Conservation (phyloP, 2,113 vertebrate species). For the Oxyura jamaicensis region DNA sequence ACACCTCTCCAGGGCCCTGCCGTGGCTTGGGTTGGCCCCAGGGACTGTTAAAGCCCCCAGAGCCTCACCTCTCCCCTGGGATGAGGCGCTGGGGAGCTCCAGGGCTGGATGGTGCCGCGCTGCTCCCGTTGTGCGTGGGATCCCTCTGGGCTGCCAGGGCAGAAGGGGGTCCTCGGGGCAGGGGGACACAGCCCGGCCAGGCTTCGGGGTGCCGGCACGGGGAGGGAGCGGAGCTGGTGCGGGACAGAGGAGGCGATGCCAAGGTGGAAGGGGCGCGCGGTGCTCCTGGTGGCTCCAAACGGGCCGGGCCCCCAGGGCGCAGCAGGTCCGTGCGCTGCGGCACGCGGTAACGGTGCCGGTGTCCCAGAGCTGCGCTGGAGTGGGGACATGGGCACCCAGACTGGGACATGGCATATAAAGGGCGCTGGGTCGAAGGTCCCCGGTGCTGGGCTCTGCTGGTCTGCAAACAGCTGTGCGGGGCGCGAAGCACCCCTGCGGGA, state of each 20-base stretch:
- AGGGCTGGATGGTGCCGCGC: fast-evolving
- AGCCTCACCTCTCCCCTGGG: not conserved
- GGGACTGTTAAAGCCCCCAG: too few species aligned
- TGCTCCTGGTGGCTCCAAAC: not conserved
- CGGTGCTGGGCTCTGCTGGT: not conserved
- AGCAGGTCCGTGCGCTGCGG: fast-evolving
- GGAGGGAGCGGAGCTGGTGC: fast-evolving
- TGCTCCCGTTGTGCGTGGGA: fast-evolving
- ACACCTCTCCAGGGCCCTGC: too few species aligned
- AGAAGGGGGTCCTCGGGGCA: not conserved
- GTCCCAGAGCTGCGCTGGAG: not conserved
- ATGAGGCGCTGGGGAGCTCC: not conserved
- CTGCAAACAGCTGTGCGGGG: not conserved
- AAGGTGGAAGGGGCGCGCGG: fast-evolving
- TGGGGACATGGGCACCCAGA: fast-evolving
- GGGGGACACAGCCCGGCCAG: not conserved
- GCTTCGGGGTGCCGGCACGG: not conserved
- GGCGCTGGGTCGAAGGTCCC: too few species aligned
- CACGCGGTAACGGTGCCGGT: not conserved
- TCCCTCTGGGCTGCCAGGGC: not conserved
- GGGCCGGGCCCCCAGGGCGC: not conserved
- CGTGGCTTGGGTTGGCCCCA: not conserved
- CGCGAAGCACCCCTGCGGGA: fast-evolving
- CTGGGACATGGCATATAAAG: fast-evolving
- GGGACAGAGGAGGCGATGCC: fast-evolving